Conservation (phyloP, 2,113 vertebrate species). For the Leptosomus discolor region DNA sequence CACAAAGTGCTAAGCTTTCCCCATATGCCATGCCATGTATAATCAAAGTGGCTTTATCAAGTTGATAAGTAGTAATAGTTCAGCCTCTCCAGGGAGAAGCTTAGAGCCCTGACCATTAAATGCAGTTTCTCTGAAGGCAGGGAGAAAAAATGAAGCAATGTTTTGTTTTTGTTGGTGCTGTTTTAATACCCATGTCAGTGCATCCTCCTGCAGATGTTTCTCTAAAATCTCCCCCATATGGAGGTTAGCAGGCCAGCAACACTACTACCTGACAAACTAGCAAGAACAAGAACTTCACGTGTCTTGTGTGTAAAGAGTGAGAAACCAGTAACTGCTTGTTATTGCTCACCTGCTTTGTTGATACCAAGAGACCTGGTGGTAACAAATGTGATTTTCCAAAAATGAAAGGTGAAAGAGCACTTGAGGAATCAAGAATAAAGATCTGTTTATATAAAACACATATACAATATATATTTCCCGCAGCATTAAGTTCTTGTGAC, state of each 20-base stretch:
- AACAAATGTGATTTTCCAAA: not conserved
- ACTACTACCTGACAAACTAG: not conserved
- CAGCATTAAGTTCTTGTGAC: not conserved
- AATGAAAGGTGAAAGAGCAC: not conserved
- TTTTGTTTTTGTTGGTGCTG: not conserved
- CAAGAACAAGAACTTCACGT: rapidly evolving
- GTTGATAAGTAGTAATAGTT: not conserved
- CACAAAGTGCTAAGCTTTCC: not conserved
- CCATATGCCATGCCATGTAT: not conserved
- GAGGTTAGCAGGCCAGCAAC: not conserved
- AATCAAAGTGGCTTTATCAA: not conserved
- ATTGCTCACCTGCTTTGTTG: not conserved
- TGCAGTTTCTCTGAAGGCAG: not conserved
- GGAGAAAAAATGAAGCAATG: not conserved
- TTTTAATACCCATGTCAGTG: not conserved
- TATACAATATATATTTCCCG: not conserved
- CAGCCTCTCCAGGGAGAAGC: not conserved
- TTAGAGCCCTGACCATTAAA: not conserved
- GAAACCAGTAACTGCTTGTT: not conserved
- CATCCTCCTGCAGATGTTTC: not conserved
- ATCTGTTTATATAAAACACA: not conserved
- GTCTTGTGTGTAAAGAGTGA: not conserved
- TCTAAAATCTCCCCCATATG: not conserved
- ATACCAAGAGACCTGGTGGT: not conserved
- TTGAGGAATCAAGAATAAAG: not conserved